A percentile compares a stretch with the other conserved stretches of the same genome.
Evolutionary conservation across 1,140 invertebrate species (phyloP).

Genomic region (Drosophila sturtevanti): DNA sequence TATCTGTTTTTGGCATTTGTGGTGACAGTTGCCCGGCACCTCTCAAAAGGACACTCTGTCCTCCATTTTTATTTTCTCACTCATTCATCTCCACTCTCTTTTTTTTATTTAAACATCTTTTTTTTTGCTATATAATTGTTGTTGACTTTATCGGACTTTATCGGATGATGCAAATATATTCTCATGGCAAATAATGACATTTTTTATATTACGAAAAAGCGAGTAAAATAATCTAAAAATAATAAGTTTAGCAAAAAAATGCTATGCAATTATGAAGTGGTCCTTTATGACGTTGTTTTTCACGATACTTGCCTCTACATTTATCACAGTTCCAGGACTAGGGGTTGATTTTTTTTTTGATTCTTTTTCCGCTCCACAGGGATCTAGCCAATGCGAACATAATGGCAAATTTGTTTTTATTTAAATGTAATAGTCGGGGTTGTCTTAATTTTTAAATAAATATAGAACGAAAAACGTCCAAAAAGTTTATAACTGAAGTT

Average conservation of each 20-base stretch:
- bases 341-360: too few species aligned
- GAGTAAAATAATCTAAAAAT: background rate
- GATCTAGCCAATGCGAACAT: too few species aligned
- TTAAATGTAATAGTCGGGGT: too few species aligned
- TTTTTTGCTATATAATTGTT: constrained; percentile 6
- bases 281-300: background rate
- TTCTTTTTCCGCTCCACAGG: too few species aligned
- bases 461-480: too few species aligned
- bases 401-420: too few species aligned
- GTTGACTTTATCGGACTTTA: constrained; percentile 19
- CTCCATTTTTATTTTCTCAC: background rate
- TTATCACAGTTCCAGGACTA: too few species aligned
- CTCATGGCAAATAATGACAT: background rate
- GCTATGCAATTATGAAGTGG: background rate
- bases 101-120: too few species aligned
- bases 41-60: constrained; percentile 15
- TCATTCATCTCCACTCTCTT: constrained; percentile 5
- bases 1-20: constrained; percentile 48
- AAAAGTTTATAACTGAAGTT: too few species aligned
- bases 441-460: too few species aligned
- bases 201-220: background rate
- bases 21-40: constrained; percentile 36
- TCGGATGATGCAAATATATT: constrained; percentile 15
- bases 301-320: too few species aligned
- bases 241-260: background rate